phyloP scores from a whole-genome alignment of 2,888 invertebrate genomes.

The Netelia fuscicornis region DNA sequence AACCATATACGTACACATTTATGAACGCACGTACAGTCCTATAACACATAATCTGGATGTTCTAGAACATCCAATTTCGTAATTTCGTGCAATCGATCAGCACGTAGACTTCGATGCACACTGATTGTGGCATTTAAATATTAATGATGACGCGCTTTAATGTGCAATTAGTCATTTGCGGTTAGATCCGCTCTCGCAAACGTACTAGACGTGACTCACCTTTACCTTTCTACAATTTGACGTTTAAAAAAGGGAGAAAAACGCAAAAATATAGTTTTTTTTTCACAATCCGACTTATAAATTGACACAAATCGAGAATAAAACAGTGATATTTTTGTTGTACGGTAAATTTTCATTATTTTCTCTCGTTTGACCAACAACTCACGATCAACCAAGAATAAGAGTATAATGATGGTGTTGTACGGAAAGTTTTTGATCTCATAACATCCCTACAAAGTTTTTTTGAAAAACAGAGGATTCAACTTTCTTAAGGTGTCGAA shows the following conservation, averaged over 20 bases:
- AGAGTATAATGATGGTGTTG: too few species aligned
- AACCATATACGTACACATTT: not conserved
- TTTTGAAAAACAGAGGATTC: too few species aligned
- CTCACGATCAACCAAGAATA: too few species aligned
- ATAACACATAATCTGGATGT: not conserved
- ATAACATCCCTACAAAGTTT: too few species aligned
- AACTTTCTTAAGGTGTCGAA: too few species aligned
- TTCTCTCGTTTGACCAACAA: too few species aligned
- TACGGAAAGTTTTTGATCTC: too few species aligned
- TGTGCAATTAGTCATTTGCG: not conserved
- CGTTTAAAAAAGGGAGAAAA: too few species aligned
- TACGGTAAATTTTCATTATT: too few species aligned
- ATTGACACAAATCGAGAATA: not conserved
- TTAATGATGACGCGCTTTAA: constrained; percentile 22
- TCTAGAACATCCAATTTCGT: constrained; percentile 5
- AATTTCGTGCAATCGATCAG: constrained; percentile 28
- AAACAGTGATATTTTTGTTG: too few species aligned
- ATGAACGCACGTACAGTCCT: not conserved
- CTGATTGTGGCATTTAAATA: constrained; percentile 26
- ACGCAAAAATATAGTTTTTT: not conserved
- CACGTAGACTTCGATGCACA: constrained; percentile 11
- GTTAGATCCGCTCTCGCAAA: not conserved
- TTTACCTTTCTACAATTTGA: too few species aligned
- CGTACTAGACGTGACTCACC: too few species aligned
- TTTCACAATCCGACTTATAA: not conserved